Base-by-base conservation (phyloP, 2,888 invertebrate genomes). In the Sinopyrophorus schimmeli region DNA sequence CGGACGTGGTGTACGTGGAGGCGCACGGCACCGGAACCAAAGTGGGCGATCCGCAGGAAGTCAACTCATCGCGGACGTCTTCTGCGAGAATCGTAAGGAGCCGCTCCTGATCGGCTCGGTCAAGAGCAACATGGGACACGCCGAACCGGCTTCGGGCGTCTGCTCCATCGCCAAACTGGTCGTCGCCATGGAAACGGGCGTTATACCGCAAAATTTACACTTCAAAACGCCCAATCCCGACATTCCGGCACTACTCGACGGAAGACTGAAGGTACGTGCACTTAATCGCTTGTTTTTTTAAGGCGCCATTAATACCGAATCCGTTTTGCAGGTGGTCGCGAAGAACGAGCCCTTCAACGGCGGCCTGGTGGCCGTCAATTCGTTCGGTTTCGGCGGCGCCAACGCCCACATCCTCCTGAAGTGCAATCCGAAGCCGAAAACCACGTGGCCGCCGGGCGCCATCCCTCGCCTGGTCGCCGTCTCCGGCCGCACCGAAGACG, bases 11-110 rank as follows among this genome's bases (percentile, higher is more conserved):
- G 2, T 99, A 97, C 73, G 88, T 99, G 1, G 99, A 99, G 75
- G 95, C 97, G 38, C 99, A 99, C 74, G 98, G 98, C 42, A 99
- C 98, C 11, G 99, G 98, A 47, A 99, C 98, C 5, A 96, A 96
- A 79, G 87, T 83, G 55, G 96, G 98, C n/a, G 99, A 99, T 77
- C 97, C 97, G 1, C 92, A 97, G 71, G 99, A 99, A 77, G 86
- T 95, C 2, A 95, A 96, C 72, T 89, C 95, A 93, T 99, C 59
- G 88, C 90, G 0, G 91, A 93, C 55, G 80, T 92, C 51, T 94
- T 95, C 76, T 95, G 94, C 75, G 84, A 86, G 69, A 85, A 84
- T 54, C 82, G 94, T 31, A 77, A 80, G 48, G 74, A 75, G 17
- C 94, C 97, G 3, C 78, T 99, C 30, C 74, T 96, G 27, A 84